Conservation (phyloP, 2,888 invertebrate genomes). For the Standfussiana lucernea region DNA sequence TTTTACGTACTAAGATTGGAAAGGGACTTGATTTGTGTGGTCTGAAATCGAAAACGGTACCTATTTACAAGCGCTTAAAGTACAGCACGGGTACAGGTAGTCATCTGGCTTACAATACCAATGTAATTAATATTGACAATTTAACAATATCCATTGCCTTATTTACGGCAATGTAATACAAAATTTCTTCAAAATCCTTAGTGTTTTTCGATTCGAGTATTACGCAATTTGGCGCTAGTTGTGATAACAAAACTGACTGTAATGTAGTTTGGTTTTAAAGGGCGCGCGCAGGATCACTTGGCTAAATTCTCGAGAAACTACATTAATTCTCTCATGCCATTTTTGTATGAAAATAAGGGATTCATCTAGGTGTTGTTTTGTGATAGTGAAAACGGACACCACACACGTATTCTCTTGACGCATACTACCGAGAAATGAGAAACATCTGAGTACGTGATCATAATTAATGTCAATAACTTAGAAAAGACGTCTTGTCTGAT, state of each 20-base stretch:
- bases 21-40: not conserved
- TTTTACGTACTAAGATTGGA: not conserved
- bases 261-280: not conserved
- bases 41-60: not conserved
- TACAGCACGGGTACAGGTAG: too few species aligned
- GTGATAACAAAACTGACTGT: not conserved
- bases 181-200: not conserved
- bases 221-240: not conserved
- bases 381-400: not conserved
- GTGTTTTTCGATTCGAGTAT: not conserved
- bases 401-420: not conserved
- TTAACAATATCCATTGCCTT: too few species aligned
- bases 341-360: not conserved
- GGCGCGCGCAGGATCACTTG: not conserved
- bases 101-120: not conserved
- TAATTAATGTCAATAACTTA: too few species aligned
- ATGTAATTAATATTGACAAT: not conserved
- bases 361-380: not conserved
- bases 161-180: not conserved
- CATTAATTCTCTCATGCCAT: not conserved
- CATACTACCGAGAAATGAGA: slow-evolving; percentile 3
- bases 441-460: not conserved
- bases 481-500: not conserved
- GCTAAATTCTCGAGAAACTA: not conserved
- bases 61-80: not conserved